phyloP scores from a whole-genome alignment of 64 coral and sea anemone genomes.

The Actinia tenebrosa region DNA sequence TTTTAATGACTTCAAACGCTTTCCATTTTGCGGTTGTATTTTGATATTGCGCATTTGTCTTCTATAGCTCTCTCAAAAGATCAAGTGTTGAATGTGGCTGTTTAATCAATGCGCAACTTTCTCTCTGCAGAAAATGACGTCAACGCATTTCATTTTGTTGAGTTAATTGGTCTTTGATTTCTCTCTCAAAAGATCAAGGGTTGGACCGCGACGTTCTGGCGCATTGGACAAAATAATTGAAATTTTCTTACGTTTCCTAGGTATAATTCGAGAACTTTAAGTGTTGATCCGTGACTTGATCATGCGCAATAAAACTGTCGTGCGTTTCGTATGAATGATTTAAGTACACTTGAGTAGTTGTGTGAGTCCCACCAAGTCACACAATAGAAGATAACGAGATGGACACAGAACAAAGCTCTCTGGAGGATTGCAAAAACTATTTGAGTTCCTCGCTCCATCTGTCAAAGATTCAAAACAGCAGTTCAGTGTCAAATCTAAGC shows the following conservation, averaged over 20 bases:
- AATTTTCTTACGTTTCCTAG: neutral
- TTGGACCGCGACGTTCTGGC: too few relatives aligned
- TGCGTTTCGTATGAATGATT: neutral
- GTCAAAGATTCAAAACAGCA: constrained; percentile 3
- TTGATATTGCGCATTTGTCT: neutral
- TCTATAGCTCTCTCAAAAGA: neutral
- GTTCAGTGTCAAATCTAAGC: neutral
- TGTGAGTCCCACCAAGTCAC: neutral
- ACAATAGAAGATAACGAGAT: neutral
- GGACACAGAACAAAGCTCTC: neutral
- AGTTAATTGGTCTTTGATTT: too few relatives aligned
- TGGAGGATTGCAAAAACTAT: neutral
- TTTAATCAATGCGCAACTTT: too few relatives aligned
- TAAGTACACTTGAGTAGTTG: neutral
- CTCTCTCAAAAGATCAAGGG: too few relatives aligned
- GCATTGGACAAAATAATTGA: too few relatives aligned
- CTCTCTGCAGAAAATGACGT: too few relatives aligned
- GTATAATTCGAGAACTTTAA: neutral
- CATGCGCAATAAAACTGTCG: too few relatives aligned
- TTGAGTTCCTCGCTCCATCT: neutral
- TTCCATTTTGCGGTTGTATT: too few relatives aligned
- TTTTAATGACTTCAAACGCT: neutral
- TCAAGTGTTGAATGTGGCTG: neutral
- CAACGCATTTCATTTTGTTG: too few relatives aligned
- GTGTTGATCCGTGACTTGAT: too few relatives aligned